These are phyloP conservation scores for Lutjanus campechanus DNA, from an alignment of 2,797 vertebrate genomes.

Conservation along the genomic window DNA sequence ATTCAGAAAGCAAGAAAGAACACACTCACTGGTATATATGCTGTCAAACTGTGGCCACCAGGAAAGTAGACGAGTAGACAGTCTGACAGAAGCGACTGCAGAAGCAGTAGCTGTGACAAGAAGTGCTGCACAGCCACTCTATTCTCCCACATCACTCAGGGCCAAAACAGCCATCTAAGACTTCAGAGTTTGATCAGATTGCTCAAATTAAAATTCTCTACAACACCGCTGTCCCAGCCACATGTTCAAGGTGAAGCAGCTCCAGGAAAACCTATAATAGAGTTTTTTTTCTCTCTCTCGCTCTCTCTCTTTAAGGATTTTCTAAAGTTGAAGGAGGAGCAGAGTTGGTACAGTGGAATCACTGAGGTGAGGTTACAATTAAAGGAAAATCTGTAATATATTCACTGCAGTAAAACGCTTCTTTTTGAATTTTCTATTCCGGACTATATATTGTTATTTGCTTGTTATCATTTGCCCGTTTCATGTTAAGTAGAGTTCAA, in stretches of 20 bases:
- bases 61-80: conserved; percentile 39
- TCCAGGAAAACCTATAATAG: conserved; percentile 4
- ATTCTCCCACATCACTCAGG: conserved; percentile 27
- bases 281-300: not conserved
- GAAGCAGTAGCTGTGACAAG: conserved; percentile 36
- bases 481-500: too few species aligned
- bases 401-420: too few species aligned
- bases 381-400: too few species aligned
- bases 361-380: not conserved
- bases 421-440: too few species aligned
- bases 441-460: too few species aligned
- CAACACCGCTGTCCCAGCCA: conserved; percentile 1
- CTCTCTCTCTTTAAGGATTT: conserved; percentile 7
- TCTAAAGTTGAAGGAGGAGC: conserved; percentile 1
- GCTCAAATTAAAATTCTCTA: conserved; percentile 38
- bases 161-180: conserved; percentile 17
- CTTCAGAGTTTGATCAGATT: conserved; percentile 27
- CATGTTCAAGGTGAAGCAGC: conserved; percentile 49
- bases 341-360: not conserved
- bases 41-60: conserved; percentile 41
- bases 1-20: conserved; percentile 36
- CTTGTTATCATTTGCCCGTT: too few species aligned
- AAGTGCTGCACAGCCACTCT: conserved; percentile 12
- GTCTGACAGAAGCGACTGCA: conserved; percentile 33
- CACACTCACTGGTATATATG: conserved; percentile 11